These are phyloP conservation scores for Luehdorfia chinensis DNA, from an alignment of 1,140 invertebrate genomes.

Conservation along the genomic window DNA sequence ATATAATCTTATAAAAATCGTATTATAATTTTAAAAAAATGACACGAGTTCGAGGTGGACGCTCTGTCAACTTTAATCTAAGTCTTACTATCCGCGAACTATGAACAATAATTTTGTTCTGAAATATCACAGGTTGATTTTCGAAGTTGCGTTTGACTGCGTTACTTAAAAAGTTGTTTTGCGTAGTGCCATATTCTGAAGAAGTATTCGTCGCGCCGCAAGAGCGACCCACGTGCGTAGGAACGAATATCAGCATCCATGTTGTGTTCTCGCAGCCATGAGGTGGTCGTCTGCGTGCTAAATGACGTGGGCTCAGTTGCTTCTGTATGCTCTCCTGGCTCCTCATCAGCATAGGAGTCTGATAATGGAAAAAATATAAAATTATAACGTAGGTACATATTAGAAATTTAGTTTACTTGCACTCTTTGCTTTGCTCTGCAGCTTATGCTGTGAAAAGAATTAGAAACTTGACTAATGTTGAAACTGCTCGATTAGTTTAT, in stretches of 20 bases:
- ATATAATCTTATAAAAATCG: constrained; percentile 43
- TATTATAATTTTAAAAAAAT: constrained; percentile 40
- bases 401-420: no score
- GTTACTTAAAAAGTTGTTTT: constrained; percentile 83
- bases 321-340: constrained; percentile 50
- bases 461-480: no score
- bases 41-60: constrained; percentile 29
- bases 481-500: no score
- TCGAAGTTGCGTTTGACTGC: constrained; percentile 20
- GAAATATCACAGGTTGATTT: constrained; percentile 59
- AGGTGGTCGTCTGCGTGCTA: constrained; percentile 94
- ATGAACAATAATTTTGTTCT: constrained; percentile 43
- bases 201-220: constrained; percentile 94
- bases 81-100: constrained; percentile 45
- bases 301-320: constrained; percentile 79
- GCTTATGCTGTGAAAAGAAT: no score
- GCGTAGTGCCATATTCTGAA: constrained; percentile 94
- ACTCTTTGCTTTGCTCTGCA: no score
- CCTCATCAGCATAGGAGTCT: constrained; percentile 57
- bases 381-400: constrained; percentile 1
- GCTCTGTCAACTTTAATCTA: constrained; percentile 29
- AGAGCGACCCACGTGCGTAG: constrained; percentile 88
- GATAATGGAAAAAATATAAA: constrained; percentile 12
- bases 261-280: constrained; percentile 92
- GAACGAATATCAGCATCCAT: constrained; percentile 95